Base-by-base conservation (phyloP, 2,888 invertebrate species). In the Melieria omissa region DNA sequence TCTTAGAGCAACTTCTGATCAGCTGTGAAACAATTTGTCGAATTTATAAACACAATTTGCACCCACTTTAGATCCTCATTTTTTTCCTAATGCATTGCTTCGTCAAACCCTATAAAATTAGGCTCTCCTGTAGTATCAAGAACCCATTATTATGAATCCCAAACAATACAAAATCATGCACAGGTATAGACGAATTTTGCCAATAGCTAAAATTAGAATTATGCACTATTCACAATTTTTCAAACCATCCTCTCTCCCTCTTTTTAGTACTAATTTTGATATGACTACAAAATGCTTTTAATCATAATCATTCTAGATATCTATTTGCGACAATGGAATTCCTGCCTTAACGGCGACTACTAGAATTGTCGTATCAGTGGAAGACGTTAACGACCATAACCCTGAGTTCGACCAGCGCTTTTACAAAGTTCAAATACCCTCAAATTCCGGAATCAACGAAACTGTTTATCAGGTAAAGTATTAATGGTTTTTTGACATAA, bases 361-460 rank as follows among this genome's bases (percentile, higher is more conserved):
- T 67, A 90, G 94, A 79, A 93, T 98, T 65, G 91, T 92, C 73
- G 92, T 98, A 55, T 88, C 90, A 73, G 92, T 98, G 46, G 90
- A 90, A 58, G 97, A 97, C 86, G 88, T 94, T 80, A 97, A 97
- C 88, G 97, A 97, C 88, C 94, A 96, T 86, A 90, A 92, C 74
- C 97, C 97, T 4, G 91, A 91, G 80, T 96, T 96, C 87, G 92
- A 93, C 82, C 93, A 94, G 84, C 90, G 92, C 77, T 91, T 93
- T 84, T 96, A 95, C 88, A 92, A 93, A 83, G 90, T 95, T 76
- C 92, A 91, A 84, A 92, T 94, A 79, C 95, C 94, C 65, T 89
- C 91, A 55, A 88, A 89, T 52, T 84, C 74, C 46, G 81, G 81
- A 76, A 81, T 86, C 71, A 90, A 90, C 78, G 88, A 89, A 79